These are phyloP conservation scores for Euphysa ruthae DNA, from an alignment of 30 jellyfish, hydroid and myxozoan species.

Conservation along the genomic window DNA sequence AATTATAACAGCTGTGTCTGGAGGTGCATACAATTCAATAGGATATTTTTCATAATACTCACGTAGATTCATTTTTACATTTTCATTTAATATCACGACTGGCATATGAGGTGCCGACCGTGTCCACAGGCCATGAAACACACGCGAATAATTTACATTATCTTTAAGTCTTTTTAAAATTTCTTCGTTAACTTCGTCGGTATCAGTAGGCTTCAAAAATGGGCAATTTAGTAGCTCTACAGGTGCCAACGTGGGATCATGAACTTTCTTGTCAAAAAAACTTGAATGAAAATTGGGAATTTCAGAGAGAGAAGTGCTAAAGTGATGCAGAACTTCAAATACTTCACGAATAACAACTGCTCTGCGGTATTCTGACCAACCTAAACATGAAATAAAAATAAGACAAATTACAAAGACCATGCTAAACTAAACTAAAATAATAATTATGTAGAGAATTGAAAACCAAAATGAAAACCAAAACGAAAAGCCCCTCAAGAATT, in stretches of 20 bases:
- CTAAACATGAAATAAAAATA: conserved; percentile 17
- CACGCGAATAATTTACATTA: conserved; percentile 29
- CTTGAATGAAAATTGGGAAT: conserved; percentile 56
- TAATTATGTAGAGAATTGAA: too few relatives aligned
- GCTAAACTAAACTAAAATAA: too few relatives aligned
- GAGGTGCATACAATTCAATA: conserved; percentile 72
- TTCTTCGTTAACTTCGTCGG: neutral
- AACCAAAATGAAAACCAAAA: too few relatives aligned
- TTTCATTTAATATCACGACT: conserved; percentile 32
- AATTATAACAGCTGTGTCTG: conserved; percentile 47
- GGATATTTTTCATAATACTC: conserved; percentile 65
- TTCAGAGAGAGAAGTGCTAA: conserved; percentile 34
- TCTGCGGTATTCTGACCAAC: conserved; percentile 97
- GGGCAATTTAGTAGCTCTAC: neutral
- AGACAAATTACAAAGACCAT: neutral
- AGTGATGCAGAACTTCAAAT: conserved; percentile 75
- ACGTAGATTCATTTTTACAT: conserved; percentile 27
- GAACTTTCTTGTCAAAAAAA: conserved; percentile 44
- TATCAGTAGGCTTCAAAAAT: neutral
- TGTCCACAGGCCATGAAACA: conserved; percentile 86
- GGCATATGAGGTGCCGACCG: conserved; percentile 87
- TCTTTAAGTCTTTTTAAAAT: neutral
- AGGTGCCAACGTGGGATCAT: conserved; percentile 50
- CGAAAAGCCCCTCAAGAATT: too few relatives aligned
- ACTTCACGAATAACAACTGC: conserved; percentile 99